Evolutionary conservation across 2,113 vertebrate species (phyloP).

Genomic region (Hepsetus odoe): DNA sequence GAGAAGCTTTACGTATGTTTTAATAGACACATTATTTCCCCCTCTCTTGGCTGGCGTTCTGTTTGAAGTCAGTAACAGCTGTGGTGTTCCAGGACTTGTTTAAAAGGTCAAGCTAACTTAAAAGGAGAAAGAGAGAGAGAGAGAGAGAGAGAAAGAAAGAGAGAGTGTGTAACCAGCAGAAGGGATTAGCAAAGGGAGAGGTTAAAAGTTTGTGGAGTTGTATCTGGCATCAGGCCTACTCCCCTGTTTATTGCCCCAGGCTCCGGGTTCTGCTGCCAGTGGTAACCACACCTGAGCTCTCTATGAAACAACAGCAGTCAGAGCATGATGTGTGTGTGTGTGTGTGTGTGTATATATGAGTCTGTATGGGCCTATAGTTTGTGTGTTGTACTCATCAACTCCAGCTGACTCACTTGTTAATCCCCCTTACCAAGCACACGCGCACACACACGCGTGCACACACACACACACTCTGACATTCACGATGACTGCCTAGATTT

Average conservation of each 20-base stretch:
- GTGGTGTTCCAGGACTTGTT: conserved; percentile 79
- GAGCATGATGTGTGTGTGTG: conserved; percentile 21
- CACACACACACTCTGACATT: conserved; percentile 7
- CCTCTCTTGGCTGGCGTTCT: conserved; percentile 38
- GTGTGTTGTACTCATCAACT: conserved; percentile 49
- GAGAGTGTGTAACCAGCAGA: conserved; percentile 67
- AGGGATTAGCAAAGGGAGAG: conserved; percentile 78
- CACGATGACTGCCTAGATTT: conserved; percentile 48
- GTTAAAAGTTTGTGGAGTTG: conserved; percentile 82
- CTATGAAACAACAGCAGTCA: conserved; percentile 50
- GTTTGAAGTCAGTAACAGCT: conserved; percentile 81
- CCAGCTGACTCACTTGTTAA: conserved; percentile 66
- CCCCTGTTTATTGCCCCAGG: conserved; percentile 80
- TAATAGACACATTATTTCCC: conserved; percentile 76
- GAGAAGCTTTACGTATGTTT: conserved; percentile 73
- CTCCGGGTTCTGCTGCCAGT: conserved; percentile 78
- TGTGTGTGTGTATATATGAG: conserved; percentile 41
- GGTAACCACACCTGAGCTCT: conserved; percentile 79
- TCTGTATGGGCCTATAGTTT: background rate
- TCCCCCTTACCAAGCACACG: conserved; percentile 39
- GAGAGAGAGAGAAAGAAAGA: conserved; percentile 58
- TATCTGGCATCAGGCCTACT: conserved; percentile 80
- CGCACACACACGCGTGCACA: conserved; percentile 23
- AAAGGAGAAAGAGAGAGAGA: conserved; percentile 62
- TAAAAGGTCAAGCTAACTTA: conserved; percentile 79